Conservation (phyloP, 2,113 vertebrate species). For the Trogon melanurus region DNA sequence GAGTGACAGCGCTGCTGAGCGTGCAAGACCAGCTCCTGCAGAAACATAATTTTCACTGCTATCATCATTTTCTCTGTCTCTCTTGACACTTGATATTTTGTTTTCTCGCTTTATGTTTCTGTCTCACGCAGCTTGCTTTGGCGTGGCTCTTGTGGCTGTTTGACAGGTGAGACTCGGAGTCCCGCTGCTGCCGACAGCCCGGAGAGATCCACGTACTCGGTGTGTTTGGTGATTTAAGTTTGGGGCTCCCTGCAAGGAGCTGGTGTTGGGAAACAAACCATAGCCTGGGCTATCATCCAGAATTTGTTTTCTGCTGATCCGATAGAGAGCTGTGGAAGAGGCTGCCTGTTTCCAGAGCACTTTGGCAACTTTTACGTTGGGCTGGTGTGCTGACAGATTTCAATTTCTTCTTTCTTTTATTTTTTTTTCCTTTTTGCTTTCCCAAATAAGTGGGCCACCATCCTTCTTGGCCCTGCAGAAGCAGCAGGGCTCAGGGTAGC, state of each 20-base stretch:
- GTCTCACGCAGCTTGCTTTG: not conserved
- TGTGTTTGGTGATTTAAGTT: not conserved
- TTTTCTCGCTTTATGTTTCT: not conserved
- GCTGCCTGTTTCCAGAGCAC: not conserved
- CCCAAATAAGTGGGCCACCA: not conserved
- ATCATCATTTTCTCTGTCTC: not conserved
- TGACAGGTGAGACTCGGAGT: not conserved
- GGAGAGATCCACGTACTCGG: fast-evolving
- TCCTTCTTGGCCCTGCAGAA: not conserved
- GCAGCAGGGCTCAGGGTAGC: not conserved
- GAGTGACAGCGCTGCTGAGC: constrained; percentile 23
- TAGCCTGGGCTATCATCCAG: not conserved
- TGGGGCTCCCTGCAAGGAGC: not conserved
- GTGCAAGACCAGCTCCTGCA: not conserved
- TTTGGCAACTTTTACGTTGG: not conserved
- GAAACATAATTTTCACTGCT: not conserved
- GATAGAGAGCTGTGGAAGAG: not conserved
- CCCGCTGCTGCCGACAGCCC: not conserved
- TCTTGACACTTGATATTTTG: not conserved
- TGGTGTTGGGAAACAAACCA: not conserved
- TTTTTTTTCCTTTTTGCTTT: not conserved
- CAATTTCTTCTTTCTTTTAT: not conserved
- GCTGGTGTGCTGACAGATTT: not conserved
- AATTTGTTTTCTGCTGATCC: not conserved
- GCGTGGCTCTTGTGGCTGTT: not conserved